Percentiles rank a stretch among this genome's conserved stretches.
phyloP scores from a whole-genome alignment of 1,140 invertebrate genomes.

The Oedothorax gibbosus region DNA sequence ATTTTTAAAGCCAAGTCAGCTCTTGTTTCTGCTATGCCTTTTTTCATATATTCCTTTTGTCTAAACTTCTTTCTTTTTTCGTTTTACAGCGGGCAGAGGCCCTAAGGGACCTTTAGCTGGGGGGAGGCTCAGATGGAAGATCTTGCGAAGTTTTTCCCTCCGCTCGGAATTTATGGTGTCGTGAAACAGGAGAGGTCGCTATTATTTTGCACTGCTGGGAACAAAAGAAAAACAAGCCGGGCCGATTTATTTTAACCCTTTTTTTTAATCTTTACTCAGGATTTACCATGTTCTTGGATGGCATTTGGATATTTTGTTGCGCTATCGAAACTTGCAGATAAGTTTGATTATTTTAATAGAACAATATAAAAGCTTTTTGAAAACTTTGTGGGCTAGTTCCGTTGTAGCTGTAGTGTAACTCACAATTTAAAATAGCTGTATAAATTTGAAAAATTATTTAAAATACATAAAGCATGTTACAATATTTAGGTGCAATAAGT shows the following conservation, averaged over 20 bases:
- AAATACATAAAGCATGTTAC: no score
- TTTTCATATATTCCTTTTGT: neutral
- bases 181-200: neutral
- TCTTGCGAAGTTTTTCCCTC: neutral
- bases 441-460: no score
- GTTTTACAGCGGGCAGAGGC: neutral
- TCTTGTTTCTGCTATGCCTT: neutral
- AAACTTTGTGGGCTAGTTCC: no score
- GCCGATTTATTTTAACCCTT: neutral
- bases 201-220: neutral
- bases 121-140: slow-evolving; percentile 20
- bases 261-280: neutral
- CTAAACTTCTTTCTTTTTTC: neutral
- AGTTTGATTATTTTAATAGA: no score
- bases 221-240: neutral
- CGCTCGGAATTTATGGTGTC: slow-evolving; percentile 16
- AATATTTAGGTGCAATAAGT: no score
- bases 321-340: no score
- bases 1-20: slow-evolving; percentile 24
- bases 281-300: no score
- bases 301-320: no score
- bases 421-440: no score
- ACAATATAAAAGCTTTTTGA: no score
- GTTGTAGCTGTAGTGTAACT: no score
- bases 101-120: neutral